Evolutionary conservation across 2,888 invertebrate genomes (phyloP), one percentile per base, ranked within the genome.

Genomic region (Megastigmus dorsalis): DNA sequence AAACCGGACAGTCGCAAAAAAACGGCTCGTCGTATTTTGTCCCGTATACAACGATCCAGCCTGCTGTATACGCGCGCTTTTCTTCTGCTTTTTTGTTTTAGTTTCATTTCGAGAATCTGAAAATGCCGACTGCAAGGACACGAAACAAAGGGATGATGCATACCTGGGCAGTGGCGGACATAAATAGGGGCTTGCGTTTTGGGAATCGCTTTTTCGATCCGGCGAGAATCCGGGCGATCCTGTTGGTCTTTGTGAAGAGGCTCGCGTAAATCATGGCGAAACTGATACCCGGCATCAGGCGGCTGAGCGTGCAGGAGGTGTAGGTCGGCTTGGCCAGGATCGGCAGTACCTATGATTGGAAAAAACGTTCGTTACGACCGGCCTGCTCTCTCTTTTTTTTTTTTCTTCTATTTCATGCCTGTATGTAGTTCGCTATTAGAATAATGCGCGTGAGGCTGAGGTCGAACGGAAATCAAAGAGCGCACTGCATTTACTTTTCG

Each of bases 241-340:
- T 89, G 83, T 95, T 94, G 0, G 94, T 95, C 88, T 94, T 94
- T 13, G 94, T 94, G 57, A 95, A 90, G 65, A 95, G 88, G 6
- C 93, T 92, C 0, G 93, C 92, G 86, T 94, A 94, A 80, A 94
- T 93, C 89, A 94, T 91, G 2, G 93, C 91, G 84, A 94, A 93
- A 76, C 92, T 92, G 76, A 93, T 88, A 3, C 92, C 92, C 0
- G 92, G 92, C 81, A 92, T 83, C 18, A 90, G 88, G 33, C 93
- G 89, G 65, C 90, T 89, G 62, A 92, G 84, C 75, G 91, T 90
- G 84, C 94, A 93, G 7, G 91, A 85, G 45, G 86, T 75, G 50
- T 81, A 79, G 2, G 90, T 89, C 0, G 94, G 94, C 81, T 90
- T 90, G 5, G 92, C 91, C 55, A 94, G 87, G 76, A 94, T 90